Base-by-base conservation (phyloP, 2,888 invertebrate genomes). In the Trissolcus japonicus region DNA sequence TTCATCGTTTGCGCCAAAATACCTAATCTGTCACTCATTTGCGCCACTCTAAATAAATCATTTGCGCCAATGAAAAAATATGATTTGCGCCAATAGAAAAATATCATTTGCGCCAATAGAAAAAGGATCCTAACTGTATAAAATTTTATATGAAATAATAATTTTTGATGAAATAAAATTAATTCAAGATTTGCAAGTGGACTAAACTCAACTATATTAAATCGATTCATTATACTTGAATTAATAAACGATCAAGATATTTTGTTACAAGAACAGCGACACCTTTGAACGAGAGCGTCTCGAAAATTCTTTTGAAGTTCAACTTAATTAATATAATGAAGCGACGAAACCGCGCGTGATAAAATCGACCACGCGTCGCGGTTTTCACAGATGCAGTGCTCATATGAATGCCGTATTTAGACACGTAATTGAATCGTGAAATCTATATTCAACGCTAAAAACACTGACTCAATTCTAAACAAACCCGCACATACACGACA, bases 391-490 rank as follows among this genome's bases (percentile, higher is more conserved):
- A 19, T 29, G 29, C 29, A 29, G 29, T 7, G 7, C 9, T 54
- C 43, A 6, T n/a, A 14, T 25, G 43, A 63, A 62, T 57, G 41
- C 16, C n/a, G 57, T 56, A 25, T 41, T 43, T 40, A 16, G 53
- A 40, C 4, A n/a, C 11, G 21, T 56, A 57, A 74, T 56, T 61
- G 62, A 62, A 74, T 56, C 51, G 51, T 48, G 54, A 61, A 67
- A 67, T 57, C 61, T 50, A 56, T 55, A 62, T 61, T 19, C 56
- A 51, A 25, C 54, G 46, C n/a, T 59, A 54, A 57, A 55, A 74
- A 54, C 59, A 74, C 67, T 71, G 67, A 61, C 71, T 76, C 57
- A 62, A 62, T 48, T 25, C 21, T 59, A 60, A 40, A 75, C 71
- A 61, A 46, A 54, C 9, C 11, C 41, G 17, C 62, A 43, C 69